Conservation (phyloP, 2,113 vertebrate species). For the Oryzias celebensis region DNA sequence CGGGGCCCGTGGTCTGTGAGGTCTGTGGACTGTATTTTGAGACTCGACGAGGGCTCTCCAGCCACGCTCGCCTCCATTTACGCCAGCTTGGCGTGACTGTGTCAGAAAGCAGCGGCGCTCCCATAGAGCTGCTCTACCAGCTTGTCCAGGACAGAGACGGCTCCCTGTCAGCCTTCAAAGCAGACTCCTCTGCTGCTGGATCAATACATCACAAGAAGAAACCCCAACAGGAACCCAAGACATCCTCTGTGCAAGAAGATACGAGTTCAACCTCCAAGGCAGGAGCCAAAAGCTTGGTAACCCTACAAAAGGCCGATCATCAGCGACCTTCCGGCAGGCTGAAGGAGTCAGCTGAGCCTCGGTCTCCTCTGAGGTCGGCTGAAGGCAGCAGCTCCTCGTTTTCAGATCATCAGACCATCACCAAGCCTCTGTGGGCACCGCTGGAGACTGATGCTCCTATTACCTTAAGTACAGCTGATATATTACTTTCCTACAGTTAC, state of each 20-base stretch:
- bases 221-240: constrained; percentile 17
- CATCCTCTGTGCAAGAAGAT: constrained; percentile 12
- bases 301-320: constrained; percentile 22
- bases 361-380: constrained; percentile 13
- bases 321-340: constrained; percentile 29
- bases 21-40: constrained; percentile 89
- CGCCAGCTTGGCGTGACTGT: constrained; percentile 87
- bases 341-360: constrained; percentile 38
- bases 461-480: constrained; percentile 84
- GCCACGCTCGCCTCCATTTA: constrained; percentile 89
- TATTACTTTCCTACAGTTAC: not conserved
- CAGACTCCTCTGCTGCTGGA: constrained; percentile 6
- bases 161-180: constrained; percentile 38
- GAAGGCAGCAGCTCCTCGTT: constrained; percentile 44
- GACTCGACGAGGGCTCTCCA: constrained; percentile 88
- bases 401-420: constrained; percentile 39
- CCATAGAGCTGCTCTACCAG: constrained; percentile 88
- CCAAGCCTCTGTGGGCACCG: constrained; percentile 78
- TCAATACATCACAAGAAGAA: constrained; percentile 9
- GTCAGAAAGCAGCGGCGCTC: constrained; percentile 88
- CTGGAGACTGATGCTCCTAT: constrained; percentile 89
- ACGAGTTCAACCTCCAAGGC: constrained; percentile 9
- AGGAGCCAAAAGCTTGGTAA: constrained; percentile 1
- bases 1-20: constrained; percentile 78
- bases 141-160: constrained; percentile 82